Conservation (phyloP, 30 jellyfish, hydroid and myxozoan species). For the Chrysaora quinquecirrha region DNA sequence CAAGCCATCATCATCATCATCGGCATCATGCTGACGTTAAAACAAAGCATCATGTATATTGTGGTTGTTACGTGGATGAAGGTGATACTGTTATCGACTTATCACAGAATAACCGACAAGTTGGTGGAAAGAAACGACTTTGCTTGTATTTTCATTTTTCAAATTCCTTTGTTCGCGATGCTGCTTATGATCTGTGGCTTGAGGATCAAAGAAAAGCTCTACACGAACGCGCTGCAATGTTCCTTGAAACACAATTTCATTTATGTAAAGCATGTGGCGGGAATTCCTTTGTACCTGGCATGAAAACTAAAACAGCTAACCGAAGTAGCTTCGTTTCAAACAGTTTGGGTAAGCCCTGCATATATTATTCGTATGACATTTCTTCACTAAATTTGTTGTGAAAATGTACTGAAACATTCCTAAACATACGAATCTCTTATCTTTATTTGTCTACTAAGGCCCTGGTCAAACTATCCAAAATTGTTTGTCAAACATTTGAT, state of each 20-base stretch:
- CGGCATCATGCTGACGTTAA: conserved; percentile 43
- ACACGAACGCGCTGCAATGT: conserved; percentile 94
- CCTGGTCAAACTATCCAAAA: too few relatives aligned
- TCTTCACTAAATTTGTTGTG: too few relatives aligned
- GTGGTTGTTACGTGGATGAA: conserved; percentile 91
- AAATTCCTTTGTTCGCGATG: conserved; percentile 82
- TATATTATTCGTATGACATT: too few relatives aligned
- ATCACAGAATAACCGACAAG: conserved; percentile 51
- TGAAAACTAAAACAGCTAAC: conserved; percentile 2
- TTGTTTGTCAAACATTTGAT: too few relatives aligned
- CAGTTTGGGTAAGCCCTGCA: neutral
- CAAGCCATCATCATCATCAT: conserved; percentile 63
- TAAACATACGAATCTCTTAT: too few relatives aligned
- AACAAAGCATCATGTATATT: conserved; percentile 61
- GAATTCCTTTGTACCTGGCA: conserved; percentile 75
- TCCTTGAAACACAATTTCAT: conserved; percentile 68
- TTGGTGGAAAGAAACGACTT: conserved; percentile 70
- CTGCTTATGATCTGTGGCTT: conserved; percentile 97
- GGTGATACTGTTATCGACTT: conserved; percentile 71
- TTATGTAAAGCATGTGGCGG: conserved; percentile 93
- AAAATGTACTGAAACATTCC: too few relatives aligned
- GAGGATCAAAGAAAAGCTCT: conserved; percentile 90
- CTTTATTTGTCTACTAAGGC: too few relatives aligned
- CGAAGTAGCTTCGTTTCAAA: neutral
- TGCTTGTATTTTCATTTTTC: conserved; percentile 80